Percentiles rank a stretch among this genome's conserved stretches.
These are phyloP conservation scores for Seira sanloemensis DNA, from an alignment of 2,888 invertebrate species.

Conservation along the genomic window DNA sequence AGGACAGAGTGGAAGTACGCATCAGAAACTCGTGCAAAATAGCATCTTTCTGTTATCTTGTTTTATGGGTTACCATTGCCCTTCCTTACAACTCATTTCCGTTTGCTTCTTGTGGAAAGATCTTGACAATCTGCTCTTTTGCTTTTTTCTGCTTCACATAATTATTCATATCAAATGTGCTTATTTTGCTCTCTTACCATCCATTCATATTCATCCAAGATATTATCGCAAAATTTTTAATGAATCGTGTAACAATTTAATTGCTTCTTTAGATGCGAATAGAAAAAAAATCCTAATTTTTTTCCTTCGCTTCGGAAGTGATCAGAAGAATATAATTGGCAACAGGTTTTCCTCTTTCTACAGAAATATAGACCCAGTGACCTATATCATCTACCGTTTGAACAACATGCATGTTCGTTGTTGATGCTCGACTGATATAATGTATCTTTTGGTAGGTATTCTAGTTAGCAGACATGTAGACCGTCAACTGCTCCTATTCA, in stretches of 20 bases:
- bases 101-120: slow-evolving; percentile 17
- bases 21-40: background rate
- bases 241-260: slow-evolving; percentile 29
- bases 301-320: slow-evolving; percentile 52
- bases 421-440: background rate
- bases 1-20: background rate
- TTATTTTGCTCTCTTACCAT: background rate
- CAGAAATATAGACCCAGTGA: slow-evolving; percentile 45
- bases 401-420: slow-evolving; percentile 26
- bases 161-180: slow-evolving; percentile 23
- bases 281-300: background rate
- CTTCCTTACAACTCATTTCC: slow-evolving; percentile 49
- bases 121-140: slow-evolving; percentile 35
- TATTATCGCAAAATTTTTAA: background rate
- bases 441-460: background rate
- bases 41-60: slow-evolving; percentile 9
- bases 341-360: slow-evolving; percentile 49
- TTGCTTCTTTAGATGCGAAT: slow-evolving; percentile 36
- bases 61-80: slow-evolving; percentile 38
- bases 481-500: background rate
- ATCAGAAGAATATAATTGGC: slow-evolving; percentile 53
- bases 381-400: slow-evolving; percentile 41
- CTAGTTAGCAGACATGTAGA: background rate
- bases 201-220: background rate
- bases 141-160: slow-evolving; percentile 11